Percentiles rank a stretch among this genome's conserved stretches.
Evolutionary conservation across 2,797 vertebrate genomes (phyloP).

Genomic region (Centropyge bicolor): DNA sequence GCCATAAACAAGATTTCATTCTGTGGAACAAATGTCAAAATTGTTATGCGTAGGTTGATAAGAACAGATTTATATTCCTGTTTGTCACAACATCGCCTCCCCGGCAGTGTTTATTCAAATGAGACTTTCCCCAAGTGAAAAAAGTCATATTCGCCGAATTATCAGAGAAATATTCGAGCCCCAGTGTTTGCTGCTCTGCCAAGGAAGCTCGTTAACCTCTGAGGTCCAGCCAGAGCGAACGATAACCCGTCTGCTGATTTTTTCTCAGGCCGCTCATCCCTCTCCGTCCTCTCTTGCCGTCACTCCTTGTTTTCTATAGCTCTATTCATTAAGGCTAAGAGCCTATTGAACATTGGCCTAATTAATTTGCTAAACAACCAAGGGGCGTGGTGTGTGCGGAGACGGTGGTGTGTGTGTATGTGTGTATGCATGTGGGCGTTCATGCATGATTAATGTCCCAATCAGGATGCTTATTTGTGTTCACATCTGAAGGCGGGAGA

Average conservation of each 20-base stretch:
- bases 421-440: slow-evolving; percentile 28
- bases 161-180: slow-evolving; percentile 46
- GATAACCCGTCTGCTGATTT: slow-evolving; percentile 52
- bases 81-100: background rate
- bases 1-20: background rate
- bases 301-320: slow-evolving; percentile 59
- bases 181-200: slow-evolving; percentile 26
- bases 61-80: slow-evolving; percentile 12
- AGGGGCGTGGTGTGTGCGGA: slow-evolving; percentile 49
- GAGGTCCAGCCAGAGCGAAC: slow-evolving; percentile 25
- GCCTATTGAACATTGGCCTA: slow-evolving; percentile 65
- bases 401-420: slow-evolving; percentile 10
- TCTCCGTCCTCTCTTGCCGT: slow-evolving; percentile 32
- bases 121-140: slow-evolving; percentile 32
- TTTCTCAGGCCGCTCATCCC: slow-evolving; percentile 46
- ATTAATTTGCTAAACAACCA: slow-evolving; percentile 74
- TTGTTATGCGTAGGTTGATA: background rate
- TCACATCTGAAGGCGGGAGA: slow-evolving; percentile 29
- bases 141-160: slow-evolving; percentile 28
- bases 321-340: slow-evolving; percentile 70
- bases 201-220: slow-evolving; percentile 53
- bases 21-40: slow-evolving; percentile 1
- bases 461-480: slow-evolving; percentile 64
- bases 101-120: slow-evolving; percentile 43
- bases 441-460: slow-evolving; percentile 65